Evolutionary conservation across 2,888 invertebrate genomes (phyloP), one percentile per base, ranked within the genome.

Genomic region (Pseudococcus jackbeardsleyi): DNA sequence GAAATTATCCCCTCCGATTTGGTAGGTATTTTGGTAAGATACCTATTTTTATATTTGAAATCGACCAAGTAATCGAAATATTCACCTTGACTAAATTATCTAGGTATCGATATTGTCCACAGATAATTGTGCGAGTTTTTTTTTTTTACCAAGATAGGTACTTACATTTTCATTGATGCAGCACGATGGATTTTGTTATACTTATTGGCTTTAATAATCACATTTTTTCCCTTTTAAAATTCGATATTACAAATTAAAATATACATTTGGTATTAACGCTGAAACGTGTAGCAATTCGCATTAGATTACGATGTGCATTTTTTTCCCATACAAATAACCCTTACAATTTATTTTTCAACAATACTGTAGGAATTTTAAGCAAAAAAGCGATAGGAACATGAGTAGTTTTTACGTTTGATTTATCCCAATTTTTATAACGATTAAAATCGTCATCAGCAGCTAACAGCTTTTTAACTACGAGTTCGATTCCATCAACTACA

Each of bases 331-430:
- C 19, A 64, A 64, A 22, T 64, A 19, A 22, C 59, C 1, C 59
- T 59, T 59, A 64, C 11, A 19, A 22, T 22, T 64, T 64, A 22
- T 11, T 59, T 22, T 19, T 19, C 64, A 22, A 64, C 7, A 64
- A 22, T 64, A 64, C 64, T 19, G 64, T 64, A 22, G 64, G 64
- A 54, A 54, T 68, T 68, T 9, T 1, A 68, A 68, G 26, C 68
- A 68, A 26, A 26, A 22, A 68, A 68, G 68, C 68, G 68, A 68
- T 22, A 68, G 26, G 68, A 68, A 26, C 68, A 68, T 68, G 22
- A 68, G 68, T 68, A 26, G 68, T 1, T 68, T 68, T 68, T 68
- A 68, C 15, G 26, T 26, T 26, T 68, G 68, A 68, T 26, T 26
- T 12, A 19, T 64, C 22, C 19, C 6, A 72, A 72, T 17, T 72